Conservation (phyloP, 2,113 vertebrate genomes). For the Colossoma macropomum region DNA sequence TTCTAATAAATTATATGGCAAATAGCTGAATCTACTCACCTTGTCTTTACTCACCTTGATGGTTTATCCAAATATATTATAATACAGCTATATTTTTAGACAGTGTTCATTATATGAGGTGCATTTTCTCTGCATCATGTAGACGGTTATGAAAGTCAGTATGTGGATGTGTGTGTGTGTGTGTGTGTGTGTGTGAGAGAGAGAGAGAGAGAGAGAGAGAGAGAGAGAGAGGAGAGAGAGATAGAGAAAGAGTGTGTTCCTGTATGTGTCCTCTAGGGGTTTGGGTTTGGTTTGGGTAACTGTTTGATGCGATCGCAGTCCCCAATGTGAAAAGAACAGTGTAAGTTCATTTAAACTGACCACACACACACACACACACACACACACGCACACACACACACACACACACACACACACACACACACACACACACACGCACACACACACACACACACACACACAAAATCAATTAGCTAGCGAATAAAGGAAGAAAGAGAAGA, state of each 20-base stretch:
- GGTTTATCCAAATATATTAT: too few relatives aligned
- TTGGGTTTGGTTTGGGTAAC: not conserved
- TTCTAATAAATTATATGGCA: too few relatives aligned
- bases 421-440: not conserved
- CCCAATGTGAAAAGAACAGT: not conserved
- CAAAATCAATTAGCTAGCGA: constrained; percentile 15
- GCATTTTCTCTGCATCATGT: not conserved
- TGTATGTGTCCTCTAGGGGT: not conserved
- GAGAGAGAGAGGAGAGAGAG: too few relatives aligned
- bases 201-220: too few relatives aligned
- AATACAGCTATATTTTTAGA: not conserved
- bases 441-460: not conserved
- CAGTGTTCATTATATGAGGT: not conserved
- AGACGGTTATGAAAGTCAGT: not conserved
- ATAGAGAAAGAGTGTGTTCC: not conserved
- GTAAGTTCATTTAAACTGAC: constrained; percentile 5
- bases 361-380: not conserved
- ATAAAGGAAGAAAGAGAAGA: not conserved
- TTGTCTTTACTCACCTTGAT: too few relatives aligned
- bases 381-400: not conserved
- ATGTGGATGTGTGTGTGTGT: not conserved
- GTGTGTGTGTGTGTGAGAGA: not conserved
- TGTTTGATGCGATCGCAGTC: not conserved
- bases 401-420: not conserved
- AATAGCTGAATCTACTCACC: too few relatives aligned